Percentiles rank a stretch among this genome's conserved stretches.
Evolutionary conservation across 2,797 vertebrate genomes (phyloP).

Genomic region (Adrianichthys oophorus): DNA sequence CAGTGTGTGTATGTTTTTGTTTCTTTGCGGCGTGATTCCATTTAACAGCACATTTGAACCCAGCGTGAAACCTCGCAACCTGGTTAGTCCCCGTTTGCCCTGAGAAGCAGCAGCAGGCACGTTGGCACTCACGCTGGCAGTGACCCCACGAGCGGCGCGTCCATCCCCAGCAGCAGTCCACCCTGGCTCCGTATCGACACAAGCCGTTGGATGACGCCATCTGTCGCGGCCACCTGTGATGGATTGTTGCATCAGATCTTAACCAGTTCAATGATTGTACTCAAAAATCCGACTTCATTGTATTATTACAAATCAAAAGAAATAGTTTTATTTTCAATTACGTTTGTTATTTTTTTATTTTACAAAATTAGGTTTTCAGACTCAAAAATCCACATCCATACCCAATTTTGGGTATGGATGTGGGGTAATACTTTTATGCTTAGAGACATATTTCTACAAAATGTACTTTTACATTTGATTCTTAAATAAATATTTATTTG

Average conservation of each 20-base stretch:
- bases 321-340: too few relatives aligned
- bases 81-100: slow-evolving; percentile 54
- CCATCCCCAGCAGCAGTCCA: slow-evolving; percentile 99
- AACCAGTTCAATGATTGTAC: slow-evolving; percentile 40
- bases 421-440: too few relatives aligned
- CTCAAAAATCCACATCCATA: too few relatives aligned
- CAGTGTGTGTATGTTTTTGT: slow-evolving; percentile 17
- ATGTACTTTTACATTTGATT: too few relatives aligned
- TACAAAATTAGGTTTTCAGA: too few relatives aligned
- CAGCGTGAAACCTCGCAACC: slow-evolving; percentile 59
- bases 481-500: too few relatives aligned
- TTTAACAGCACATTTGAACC: slow-evolving; percentile 51
- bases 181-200: slow-evolving; percentile 88
- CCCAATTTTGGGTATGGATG: too few relatives aligned
- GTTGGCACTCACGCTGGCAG: slow-evolving; percentile 93
- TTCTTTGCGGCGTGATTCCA: slow-evolving; percentile 10
- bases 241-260: slow-evolving; percentile 57
- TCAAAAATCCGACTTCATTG: too few relatives aligned
- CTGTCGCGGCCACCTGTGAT: slow-evolving; percentile 91
- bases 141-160: slow-evolving; percentile 89
- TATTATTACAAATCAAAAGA: too few relatives aligned
- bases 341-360: too few relatives aligned
- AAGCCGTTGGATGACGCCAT: slow-evolving; percentile 86
- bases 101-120: slow-evolving; percentile 49
- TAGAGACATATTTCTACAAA: too few relatives aligned